Evolutionary conservation across 92 coral and sea anemone genomes (phyloP).

Genomic region (Phenganax stokvisi): DNA sequence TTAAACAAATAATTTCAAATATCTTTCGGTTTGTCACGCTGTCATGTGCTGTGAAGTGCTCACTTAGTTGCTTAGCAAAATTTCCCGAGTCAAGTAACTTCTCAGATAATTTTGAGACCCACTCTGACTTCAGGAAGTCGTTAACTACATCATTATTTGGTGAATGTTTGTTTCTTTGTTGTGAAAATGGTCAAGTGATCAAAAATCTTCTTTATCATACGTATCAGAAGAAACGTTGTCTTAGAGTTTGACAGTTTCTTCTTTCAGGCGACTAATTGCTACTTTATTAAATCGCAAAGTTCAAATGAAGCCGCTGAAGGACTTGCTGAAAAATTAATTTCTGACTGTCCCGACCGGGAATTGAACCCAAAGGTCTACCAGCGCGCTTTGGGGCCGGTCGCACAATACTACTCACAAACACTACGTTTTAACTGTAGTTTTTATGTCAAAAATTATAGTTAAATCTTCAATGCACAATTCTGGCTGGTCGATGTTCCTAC

Average conservation of each 20-base stretch:
- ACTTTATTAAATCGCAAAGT: background rate
- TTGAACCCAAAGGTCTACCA: too few species aligned
- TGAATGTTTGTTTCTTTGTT: conserved; percentile 9
- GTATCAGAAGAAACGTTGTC: background rate
- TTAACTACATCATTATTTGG: background rate
- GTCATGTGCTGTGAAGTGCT: background rate
- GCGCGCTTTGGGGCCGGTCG: too few species aligned
- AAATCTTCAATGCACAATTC: too few species aligned
- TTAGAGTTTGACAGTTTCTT: background rate
- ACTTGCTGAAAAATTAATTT: too few species aligned
- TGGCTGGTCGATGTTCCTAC: too few species aligned
- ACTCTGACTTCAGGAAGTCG: conserved; percentile 18
- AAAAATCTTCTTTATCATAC: background rate
- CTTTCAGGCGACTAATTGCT: background rate
- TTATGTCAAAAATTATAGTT: too few species aligned
- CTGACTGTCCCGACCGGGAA: too few species aligned
- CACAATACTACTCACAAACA: too few species aligned
- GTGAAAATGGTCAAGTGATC: conserved; percentile 11
- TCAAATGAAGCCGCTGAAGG: too few species aligned
- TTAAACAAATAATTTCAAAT: too few species aligned
- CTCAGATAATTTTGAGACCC: background rate
- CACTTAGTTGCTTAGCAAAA: conserved; percentile 5
- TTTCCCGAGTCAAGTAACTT: background rate
- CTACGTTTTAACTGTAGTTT: too few species aligned
- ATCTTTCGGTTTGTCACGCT: too few species aligned